Evolutionary conservation across 2,888 invertebrate genomes (phyloP).

Genomic region (Xylocampa areola): DNA sequence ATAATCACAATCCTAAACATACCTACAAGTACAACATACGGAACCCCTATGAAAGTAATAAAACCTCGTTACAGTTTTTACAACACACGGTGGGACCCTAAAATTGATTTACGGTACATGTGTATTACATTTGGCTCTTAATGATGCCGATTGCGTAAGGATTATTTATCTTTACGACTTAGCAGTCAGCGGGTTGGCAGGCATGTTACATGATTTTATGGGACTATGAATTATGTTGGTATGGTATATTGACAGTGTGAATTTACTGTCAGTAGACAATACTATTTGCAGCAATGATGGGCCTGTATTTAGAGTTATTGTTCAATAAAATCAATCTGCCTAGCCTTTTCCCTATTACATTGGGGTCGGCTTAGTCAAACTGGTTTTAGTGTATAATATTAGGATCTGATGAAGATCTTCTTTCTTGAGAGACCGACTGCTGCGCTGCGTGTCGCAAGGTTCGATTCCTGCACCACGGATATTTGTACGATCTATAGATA

Average conservation of each 20-base stretch:
- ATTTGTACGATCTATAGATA: too few relatives aligned
- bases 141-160: slow-evolving; percentile 53
- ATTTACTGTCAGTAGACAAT: not conserved
- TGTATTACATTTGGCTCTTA: slow-evolving; percentile 52
- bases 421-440: too few relatives aligned
- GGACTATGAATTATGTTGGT: slow-evolving; percentile 39
- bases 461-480: too few relatives aligned
- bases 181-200: slow-evolving; percentile 50
- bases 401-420: too few relatives aligned
- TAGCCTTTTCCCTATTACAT: too few relatives aligned
- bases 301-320: not conserved
- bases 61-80: slow-evolving; percentile 58
- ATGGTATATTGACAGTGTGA: slow-evolving; percentile 27
- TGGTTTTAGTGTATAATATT: too few relatives aligned
- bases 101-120: slow-evolving; percentile 56
- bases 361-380: too few relatives aligned
- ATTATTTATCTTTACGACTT: slow-evolving; percentile 55
- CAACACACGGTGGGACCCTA: slow-evolving; percentile 54
- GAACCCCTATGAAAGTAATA: slow-evolving; percentile 52
- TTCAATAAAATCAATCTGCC: too few relatives aligned
- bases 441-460: too few relatives aligned
- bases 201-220: slow-evolving; percentile 47
- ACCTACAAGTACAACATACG: slow-evolving; percentile 41
- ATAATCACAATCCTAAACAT: slow-evolving; percentile 7
- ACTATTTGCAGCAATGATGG: not conserved